phyloP scores from a whole-genome alignment of 2,113 vertebrate species.

The Coptodon rendalli region DNA sequence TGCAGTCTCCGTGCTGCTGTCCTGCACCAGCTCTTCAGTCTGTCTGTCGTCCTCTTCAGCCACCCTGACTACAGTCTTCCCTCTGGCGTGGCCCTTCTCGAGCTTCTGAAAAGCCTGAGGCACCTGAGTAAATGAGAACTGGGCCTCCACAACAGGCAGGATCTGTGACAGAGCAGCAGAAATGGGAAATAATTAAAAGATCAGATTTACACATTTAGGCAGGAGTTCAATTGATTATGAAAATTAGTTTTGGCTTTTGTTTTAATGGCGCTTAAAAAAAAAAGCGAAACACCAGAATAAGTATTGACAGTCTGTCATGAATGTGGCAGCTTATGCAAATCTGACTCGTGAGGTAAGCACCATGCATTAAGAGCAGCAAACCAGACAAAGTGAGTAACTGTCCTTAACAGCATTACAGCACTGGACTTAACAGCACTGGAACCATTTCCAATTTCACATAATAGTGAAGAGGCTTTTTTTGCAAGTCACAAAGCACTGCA shows the following conservation, averaged over 20 bases:
- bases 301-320: neutral
- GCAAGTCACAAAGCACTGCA: neutral
- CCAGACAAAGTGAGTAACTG: neutral
- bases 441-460: neutral
- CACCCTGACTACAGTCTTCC: constrained; percentile 85
- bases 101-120: constrained; percentile 87
- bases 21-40: constrained; percentile 1
- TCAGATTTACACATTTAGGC: neutral
- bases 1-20: neutral
- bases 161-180: constrained; percentile 68
- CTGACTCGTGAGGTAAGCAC: neutral
- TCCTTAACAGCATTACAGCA: neutral
- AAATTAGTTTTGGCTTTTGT: neutral
- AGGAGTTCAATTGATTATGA: neutral
- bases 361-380: neutral
- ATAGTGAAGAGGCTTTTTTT: neutral
- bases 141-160: constrained; percentile 83
- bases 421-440: neutral
- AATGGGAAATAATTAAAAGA: neutral
- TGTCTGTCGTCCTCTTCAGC: constrained; percentile 45
- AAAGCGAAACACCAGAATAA: fast-evolving
- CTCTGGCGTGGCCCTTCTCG: constrained; percentile 85
- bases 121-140: constrained; percentile 83
- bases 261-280: neutral
- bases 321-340: neutral